phyloP scores from a whole-genome alignment of 2,113 vertebrate genomes.

The Ceyx margarethae region DNA sequence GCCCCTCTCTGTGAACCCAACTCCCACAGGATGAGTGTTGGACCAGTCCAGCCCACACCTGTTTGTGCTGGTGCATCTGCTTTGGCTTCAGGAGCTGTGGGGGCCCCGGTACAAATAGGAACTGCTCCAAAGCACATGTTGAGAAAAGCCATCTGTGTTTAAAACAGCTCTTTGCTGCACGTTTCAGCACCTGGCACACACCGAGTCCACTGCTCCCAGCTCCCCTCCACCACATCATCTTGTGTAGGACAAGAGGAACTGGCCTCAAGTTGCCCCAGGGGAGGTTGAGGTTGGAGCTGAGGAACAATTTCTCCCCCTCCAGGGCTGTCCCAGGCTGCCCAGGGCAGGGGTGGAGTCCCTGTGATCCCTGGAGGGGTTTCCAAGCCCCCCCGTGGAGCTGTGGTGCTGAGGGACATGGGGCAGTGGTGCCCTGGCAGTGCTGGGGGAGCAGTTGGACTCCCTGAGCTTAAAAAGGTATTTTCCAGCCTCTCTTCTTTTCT shows the following conservation, averaged over 20 bases:
- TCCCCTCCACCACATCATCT: background rate
- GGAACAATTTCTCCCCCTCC: background rate
- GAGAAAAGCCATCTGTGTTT: background rate
- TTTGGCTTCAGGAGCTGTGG: background rate
- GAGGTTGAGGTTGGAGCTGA: background rate
- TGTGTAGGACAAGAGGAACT: background rate
- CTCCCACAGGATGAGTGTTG: background rate
- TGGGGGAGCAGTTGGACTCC: background rate
- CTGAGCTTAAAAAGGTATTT: no score
- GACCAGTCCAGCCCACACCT: slow-evolving; percentile 16
- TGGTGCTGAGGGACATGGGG: background rate
- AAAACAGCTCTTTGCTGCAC: background rate
- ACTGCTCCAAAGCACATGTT: background rate
- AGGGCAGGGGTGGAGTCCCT: background rate
- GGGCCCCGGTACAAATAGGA: background rate
- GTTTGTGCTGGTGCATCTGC: slow-evolving; percentile 29
- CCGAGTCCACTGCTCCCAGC: background rate
- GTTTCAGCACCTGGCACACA: background rate
- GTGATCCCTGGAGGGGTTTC: background rate
- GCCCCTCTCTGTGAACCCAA: background rate
- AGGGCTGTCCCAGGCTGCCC: background rate
- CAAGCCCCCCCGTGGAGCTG: background rate
- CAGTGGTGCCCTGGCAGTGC: background rate
- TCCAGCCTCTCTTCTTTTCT: background rate
- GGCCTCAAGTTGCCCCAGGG: background rate